These are phyloP conservation scores for Carassius gibelio DNA, from an alignment of 2,113 vertebrate genomes.

Conservation along the genomic window DNA sequence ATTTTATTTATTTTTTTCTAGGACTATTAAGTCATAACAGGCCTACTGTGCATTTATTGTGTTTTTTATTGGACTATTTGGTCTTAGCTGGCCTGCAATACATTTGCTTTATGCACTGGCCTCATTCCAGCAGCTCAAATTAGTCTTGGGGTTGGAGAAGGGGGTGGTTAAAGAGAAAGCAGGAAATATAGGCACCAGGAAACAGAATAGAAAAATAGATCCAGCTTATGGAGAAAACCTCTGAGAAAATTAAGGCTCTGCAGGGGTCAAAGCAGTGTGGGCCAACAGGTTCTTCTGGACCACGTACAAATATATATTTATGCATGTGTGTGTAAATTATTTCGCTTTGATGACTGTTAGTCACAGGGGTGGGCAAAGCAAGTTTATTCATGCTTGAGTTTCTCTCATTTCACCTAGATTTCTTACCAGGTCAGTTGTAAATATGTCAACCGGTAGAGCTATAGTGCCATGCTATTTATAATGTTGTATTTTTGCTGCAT, in stretches of 20 bases:
- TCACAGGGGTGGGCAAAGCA: constrained; percentile 18
- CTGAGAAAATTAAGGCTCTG: not conserved
- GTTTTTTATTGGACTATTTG: constrained; percentile 2
- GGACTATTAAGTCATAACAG: not conserved
- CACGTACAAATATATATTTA: not conserved
- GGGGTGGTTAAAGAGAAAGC: not conserved
- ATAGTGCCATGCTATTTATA: not conserved
- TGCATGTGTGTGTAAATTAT: not conserved
- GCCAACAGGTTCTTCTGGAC: constrained; percentile 51
- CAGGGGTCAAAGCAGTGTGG: constrained; percentile 1
- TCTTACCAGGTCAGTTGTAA: not conserved
- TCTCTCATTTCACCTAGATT: constrained; percentile 25
- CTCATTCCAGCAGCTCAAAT: constrained; percentile 39
- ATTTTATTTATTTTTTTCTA: not conserved
- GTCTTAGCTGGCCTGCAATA: constrained; percentile 3
- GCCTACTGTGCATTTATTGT: constrained; percentile 16
- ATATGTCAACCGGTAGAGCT: not conserved
- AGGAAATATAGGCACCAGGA: not conserved
- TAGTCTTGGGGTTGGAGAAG: constrained; percentile 18
- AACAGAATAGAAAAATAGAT: constrained; percentile 11
- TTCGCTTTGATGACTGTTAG: not conserved
- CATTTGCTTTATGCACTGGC: constrained; percentile 16
- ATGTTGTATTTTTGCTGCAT: not conserved
- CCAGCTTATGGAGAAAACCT: not conserved
- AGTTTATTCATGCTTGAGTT: constrained; percentile 15